Evolutionary conservation across 2,113 vertebrate species (phyloP).

Genomic region (Prochilodus magdalenae): DNA sequence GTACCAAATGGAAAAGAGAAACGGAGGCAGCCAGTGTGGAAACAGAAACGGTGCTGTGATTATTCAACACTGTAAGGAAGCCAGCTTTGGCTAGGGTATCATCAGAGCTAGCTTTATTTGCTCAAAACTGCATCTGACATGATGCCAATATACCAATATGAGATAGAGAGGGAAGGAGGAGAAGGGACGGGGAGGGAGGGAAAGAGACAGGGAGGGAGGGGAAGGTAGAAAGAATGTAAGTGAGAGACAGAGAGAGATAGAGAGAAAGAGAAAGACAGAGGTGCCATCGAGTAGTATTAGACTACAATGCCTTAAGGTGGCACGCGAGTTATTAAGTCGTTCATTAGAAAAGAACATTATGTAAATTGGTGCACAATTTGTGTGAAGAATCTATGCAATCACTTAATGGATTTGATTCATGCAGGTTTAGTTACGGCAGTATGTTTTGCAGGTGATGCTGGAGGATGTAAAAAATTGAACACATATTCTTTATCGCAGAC

Average conservation of each 20-base stretch:
- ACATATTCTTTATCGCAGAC: neutral
- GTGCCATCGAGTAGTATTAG: neutral
- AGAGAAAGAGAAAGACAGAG: neutral
- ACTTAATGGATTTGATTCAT: neutral
- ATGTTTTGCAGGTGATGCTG: neutral
- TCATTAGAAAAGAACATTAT: conserved; percentile 13
- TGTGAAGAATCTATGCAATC: conserved; percentile 7
- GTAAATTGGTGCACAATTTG: neutral
- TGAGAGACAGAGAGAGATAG: neutral
- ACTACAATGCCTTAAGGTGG: neutral
- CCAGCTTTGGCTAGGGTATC: conserved; percentile 17
- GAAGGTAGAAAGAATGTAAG: neutral
- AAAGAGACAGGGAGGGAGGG: too few species aligned
- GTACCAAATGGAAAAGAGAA: conserved; percentile 5
- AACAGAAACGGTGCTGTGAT: conserved; percentile 18
- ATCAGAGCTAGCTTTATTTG: conserved; percentile 29
- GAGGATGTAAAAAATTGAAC: neutral
- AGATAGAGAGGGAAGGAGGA: neutral
- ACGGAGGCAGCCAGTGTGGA: conserved; percentile 11
- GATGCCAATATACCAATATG: conserved; percentile 15
- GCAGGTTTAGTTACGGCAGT: neutral
- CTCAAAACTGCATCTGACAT: conserved; percentile 27
- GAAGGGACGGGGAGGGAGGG: neutral
- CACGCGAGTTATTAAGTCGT: neutral
- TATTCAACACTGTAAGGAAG: conserved; percentile 17